phyloP scores from a whole-genome alignment of 2,113 vertebrate species.

The Eleginops maclovinus region DNA sequence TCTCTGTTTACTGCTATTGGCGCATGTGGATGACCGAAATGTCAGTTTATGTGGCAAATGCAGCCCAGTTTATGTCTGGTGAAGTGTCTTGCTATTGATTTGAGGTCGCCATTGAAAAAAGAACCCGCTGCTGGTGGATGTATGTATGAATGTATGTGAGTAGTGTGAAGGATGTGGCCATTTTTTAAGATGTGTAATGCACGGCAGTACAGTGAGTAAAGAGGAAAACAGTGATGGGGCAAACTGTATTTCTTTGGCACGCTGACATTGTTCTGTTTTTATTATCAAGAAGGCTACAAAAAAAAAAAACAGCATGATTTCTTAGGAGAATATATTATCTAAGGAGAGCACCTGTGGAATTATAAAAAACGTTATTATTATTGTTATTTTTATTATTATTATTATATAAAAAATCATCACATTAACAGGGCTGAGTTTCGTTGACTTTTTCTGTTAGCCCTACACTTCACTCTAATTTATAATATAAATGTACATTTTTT shows the following conservation, averaged over 20 bases:
- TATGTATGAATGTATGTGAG: neutral
- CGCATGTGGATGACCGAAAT: slow-evolving; percentile 65
- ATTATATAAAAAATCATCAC: neutral
- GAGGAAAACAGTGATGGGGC: too few relatives aligned
- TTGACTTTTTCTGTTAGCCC: neutral
- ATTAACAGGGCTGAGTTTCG: neutral
- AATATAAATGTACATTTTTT: too few relatives aligned
- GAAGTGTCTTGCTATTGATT: slow-evolving; percentile 8
- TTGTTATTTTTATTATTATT: too few relatives aligned
- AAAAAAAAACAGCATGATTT: neutral
- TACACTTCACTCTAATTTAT: too few relatives aligned
- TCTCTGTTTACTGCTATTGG: slow-evolving; percentile 68
- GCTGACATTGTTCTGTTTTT: neutral
- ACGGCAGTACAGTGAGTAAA: neutral
- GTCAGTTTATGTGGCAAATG: slow-evolving; percentile 46
- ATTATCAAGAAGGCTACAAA: neutral
- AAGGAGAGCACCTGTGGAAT: neutral
- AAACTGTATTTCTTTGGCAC: neutral
- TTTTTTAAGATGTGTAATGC: neutral
- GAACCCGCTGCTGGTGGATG: slow-evolving; percentile 12
- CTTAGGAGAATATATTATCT: neutral
- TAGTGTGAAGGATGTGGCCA: too few relatives aligned
- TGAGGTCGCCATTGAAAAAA: neutral
- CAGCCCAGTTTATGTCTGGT: slow-evolving; percentile 1
- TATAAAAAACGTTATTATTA: too few relatives aligned